Evolutionary conservation across 2,113 vertebrate species (phyloP), one percentile per base, ranked within the genome.

Genomic region (Meleagris gallopavo): DNA sequence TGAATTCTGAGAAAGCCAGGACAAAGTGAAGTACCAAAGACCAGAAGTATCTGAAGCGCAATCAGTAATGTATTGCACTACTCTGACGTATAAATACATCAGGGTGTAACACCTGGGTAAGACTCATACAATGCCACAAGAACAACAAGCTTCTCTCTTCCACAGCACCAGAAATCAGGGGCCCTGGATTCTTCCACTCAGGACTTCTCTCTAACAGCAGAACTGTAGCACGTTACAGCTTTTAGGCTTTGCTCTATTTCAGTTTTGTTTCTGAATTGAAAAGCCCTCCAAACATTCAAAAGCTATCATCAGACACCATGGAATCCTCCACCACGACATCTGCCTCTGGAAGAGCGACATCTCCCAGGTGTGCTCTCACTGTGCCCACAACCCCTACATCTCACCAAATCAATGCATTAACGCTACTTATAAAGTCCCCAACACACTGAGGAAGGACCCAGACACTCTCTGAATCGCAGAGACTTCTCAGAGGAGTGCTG

Each of bases 51-150:
- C 21, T 72, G 1, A 1, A 88, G 55, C 15, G 13, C 41, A 24
- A 43, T 13, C 24, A 73, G 41, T 65, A 50, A 3, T 0, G 0
- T n/a, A 36, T 40, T 71, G 50, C 2, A 46, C 27, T 48, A 64
- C 19, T 76, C 43, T 61, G 70, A 34, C 9, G 38, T 32, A 46
- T 65, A 75, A 89, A 80, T 6, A 65, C 1, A 18, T 1, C 2
- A 57, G 52, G 19, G 55, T 34, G 4, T 11, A 80, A 72, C 19
- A 66, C 70, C 38, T 79, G 5, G 46, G 27, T n/a, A 57, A 88
- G 21, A 30, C 9, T 36, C 69, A 83, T 19, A 65, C 14, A 77
- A 86, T 76, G 29, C 58, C 66, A 43, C 5, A 79, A 80, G 13
- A 75, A 62, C 21, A 83, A 25, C 13, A 12, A 13, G 27, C 45